Base-by-base conservation (phyloP, 2,797 vertebrate species). In the Tiaroga cobitis region DNA sequence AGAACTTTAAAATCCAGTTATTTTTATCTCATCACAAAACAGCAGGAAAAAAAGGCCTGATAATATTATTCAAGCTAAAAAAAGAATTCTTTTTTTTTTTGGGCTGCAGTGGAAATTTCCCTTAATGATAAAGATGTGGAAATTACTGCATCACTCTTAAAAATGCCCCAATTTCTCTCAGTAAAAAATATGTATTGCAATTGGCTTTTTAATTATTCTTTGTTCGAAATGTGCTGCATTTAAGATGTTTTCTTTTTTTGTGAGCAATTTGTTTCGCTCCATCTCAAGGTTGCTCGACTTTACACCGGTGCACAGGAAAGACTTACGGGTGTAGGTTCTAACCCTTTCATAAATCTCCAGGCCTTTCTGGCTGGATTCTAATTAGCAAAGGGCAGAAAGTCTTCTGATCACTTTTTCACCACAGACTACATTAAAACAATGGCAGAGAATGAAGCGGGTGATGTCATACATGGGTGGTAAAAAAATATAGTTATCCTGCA, bases 211-310 rank as follows among this genome's bases (percentile, higher is more conserved):
- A 95, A 95, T 95, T 93, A 93, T 95, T 95, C 92, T 88, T 78
- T 34, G 89, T 88, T 88, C 85, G 87, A 90, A 95, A 92, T 92
- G 91, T 89, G 92, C 89, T 63, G 77, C 88, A 92, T 92, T 92
- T 91, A 93, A 91, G 91, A 92, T 93, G 94, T 95, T 92, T 91
- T 89, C 29, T 72, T 84, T 85, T 87, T 84, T 85, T 82, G 69
- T 39, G 19, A 87, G 92, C 92, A 91, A 94, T 94, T 91, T 87
- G 90, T 95, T 93, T 93, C 89, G 83, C 89, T 92, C 87, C 88
- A 82, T 93, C 91, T 94, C 94, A 94, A 95, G 94, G 94, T 95
- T 94, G 94, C 92, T 92, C 91, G 91, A 91, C 92, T 94, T 93
- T 93, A 94, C 93, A 92, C 87, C 90, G 87, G 90, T 88, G 91